Evolutionary conservation across 2,888 invertebrate genomes (phyloP).

Genomic region (Acrobasis suavella): DNA sequence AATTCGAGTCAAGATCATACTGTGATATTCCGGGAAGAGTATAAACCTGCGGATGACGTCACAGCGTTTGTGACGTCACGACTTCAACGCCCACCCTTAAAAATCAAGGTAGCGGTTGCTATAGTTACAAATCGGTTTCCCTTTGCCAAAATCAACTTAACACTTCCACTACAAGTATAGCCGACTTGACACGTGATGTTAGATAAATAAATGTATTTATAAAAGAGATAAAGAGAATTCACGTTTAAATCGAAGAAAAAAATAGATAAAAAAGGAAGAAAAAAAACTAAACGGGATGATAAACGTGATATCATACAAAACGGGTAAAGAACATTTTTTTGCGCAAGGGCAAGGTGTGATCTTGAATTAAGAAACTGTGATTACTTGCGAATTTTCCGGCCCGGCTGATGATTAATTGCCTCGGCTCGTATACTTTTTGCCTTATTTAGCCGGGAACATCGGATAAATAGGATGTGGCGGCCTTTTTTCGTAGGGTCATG

Average conservation of each 20-base stretch:
- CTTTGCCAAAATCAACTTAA: not conserved
- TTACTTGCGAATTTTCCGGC: conserved; percentile 48
- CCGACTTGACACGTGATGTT: not conserved
- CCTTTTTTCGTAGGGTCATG: conserved; percentile 56
- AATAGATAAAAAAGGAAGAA: not conserved
- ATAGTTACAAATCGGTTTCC: conserved; percentile 12
- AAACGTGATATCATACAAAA: conserved; percentile 24
- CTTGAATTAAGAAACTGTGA: conserved; percentile 56
- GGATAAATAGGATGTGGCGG: conserved; percentile 62
- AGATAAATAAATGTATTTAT: not conserved
- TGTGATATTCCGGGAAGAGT: conserved; percentile 2
- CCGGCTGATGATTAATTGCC: conserved; percentile 64
- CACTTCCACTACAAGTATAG: not conserved
- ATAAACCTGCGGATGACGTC: conserved; percentile 19
- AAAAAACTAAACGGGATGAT: conserved; percentile 15
- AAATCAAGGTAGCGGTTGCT: conserved; percentile 1
- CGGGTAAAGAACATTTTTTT: conserved; percentile 25
- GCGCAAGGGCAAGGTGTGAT: conserved; percentile 41
- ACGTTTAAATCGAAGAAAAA: not conserved
- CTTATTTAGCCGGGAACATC: conserved; percentile 60
- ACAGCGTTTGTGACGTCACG: conserved; percentile 24
- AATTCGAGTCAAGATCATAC: not conserved
- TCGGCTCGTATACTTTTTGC: conserved; percentile 62
- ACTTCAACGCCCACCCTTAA: conserved; percentile 11
- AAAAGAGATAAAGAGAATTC: not conserved